These are phyloP conservation scores for Halocaridina rubra DNA, from an alignment of 2,888 invertebrate species.

Conservation along the genomic window DNA sequence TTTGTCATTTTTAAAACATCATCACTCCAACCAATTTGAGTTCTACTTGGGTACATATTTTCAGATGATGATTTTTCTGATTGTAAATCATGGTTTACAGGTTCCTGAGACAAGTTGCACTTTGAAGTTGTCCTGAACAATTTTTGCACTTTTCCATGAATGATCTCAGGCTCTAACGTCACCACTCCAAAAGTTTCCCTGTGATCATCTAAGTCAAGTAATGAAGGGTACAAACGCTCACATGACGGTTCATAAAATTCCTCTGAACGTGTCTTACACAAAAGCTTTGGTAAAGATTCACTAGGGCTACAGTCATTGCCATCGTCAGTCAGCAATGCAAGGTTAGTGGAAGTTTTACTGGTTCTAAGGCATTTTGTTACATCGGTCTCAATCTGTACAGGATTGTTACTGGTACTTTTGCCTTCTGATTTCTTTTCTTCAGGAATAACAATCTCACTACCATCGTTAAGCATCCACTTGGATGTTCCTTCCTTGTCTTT, in stretches of 20 bases:
- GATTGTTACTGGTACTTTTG: background rate
- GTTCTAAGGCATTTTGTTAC: background rate
- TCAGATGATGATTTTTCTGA: background rate
- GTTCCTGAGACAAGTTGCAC: background rate
- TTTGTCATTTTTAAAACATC: background rate
- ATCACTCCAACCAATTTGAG: background rate
- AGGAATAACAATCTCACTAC: slow-evolving; percentile 35
- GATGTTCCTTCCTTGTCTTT: background rate
- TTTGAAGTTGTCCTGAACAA: slow-evolving; percentile 23
- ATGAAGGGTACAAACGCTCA: slow-evolving; percentile 33
- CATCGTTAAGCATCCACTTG: slow-evolving; percentile 51
- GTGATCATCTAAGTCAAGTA: slow-evolving; percentile 49
- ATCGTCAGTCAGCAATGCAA: slow-evolving; percentile 14
- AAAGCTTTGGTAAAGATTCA: background rate
- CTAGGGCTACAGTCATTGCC: background rate
- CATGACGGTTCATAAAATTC: background rate
- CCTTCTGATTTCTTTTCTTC: background rate
- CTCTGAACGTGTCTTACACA: background rate
- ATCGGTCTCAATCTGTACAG: background rate
- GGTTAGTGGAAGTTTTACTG: slow-evolving; percentile 24
- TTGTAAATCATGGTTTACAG: background rate
- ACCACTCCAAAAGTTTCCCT: slow-evolving; percentile 46
- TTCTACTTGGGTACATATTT: background rate
- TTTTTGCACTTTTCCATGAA: slow-evolving; percentile 51
- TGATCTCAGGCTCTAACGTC: slow-evolving; percentile 38